Evolutionary conservation across 2,888 invertebrate species (phyloP).

Genomic region (Zygothrica quintamaculata): DNA sequence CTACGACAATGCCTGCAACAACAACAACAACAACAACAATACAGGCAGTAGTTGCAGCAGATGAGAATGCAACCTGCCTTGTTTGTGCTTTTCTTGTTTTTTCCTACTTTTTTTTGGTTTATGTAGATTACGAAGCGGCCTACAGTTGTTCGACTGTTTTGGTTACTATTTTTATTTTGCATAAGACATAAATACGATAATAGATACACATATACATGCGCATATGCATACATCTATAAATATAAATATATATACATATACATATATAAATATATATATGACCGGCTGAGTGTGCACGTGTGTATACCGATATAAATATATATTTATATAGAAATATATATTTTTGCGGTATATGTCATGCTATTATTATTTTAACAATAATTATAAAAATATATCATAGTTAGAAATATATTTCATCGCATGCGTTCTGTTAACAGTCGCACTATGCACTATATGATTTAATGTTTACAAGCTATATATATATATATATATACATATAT

Average conservation of each 20-base stretch:
- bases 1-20: slow-evolving; percentile 17
- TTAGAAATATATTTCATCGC: slow-evolving; percentile 45
- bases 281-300: slow-evolving; percentile 56
- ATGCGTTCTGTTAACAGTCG: slow-evolving; percentile 32
- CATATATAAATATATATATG: slow-evolving; percentile 23
- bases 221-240: slow-evolving; percentile 26
- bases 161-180: slow-evolving; percentile 34
- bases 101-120: slow-evolving; percentile 33
- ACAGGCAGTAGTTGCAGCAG: slow-evolving; percentile 10
- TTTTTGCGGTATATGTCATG: slow-evolving; percentile 42
- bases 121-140: slow-evolving; percentile 14
- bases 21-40: slow-evolving; percentile 15
- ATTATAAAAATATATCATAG: slow-evolving; percentile 41
- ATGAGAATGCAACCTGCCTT: too few species aligned
- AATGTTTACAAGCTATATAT: neutral
- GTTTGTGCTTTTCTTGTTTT: too few species aligned
- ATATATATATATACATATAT: slow-evolving; percentile 8
- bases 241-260: slow-evolving; percentile 22
- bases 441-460: slow-evolving; percentile 12
- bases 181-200: slow-evolving; percentile 48
- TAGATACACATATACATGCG: slow-evolving; percentile 19
- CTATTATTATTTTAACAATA: slow-evolving; percentile 39
- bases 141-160: slow-evolving; percentile 34
- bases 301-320: slow-evolving; percentile 29
- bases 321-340: slow-evolving; percentile 15